Base-by-base conservation (phyloP, 2,113 vertebrate species). In the Penelope pileata region DNA sequence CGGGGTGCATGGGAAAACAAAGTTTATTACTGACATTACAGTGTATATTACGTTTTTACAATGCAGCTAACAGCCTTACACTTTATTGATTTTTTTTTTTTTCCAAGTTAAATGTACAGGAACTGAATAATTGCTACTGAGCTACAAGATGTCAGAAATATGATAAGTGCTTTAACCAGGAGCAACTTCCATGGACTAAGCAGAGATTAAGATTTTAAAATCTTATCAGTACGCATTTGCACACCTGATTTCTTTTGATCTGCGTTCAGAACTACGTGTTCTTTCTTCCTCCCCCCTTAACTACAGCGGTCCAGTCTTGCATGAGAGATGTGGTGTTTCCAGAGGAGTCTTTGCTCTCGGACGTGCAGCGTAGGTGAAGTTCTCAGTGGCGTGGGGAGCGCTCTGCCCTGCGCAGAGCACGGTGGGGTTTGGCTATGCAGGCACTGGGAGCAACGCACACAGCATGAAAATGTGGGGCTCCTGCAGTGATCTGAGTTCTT, bases 11-110 rank as follows among this genome's bases (percentile, higher is more conserved):
- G 95, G 93, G 94, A 97, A 95, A 97, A 94, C 45, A 9, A 62
- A 88, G 94, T 98, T 97, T 98, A 97, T 97, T 98, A 97, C 92
- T 88, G 96, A 89, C 94, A 86, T 94, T 97, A 92, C 93, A 75
- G 91, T 94, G 93, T 96, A 96, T 88, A 66, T 58, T 63, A 86
- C 76, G 88, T 77, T 78, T 84, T 88, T 93, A 97, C 96, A 96
- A 86, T 74, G 92, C 94, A 97, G 91, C 94, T 96, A 96, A 96
- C 91, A 97, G 96, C 94, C 95, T 91, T 88, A 97, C 16, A 83
- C 81, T 95, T 82, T 78, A 96, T 42, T 83, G 92, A 80, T 82
- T 92, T 87, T 67, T 58, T 87, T 67, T 58, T 69, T 93, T 76
- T 89, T 51, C 90, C 91, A 64, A 90, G 96, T 96, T 96, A 96